phyloP scores from a whole-genome alignment of 2,113 vertebrate species.

The Macrotus californicus region DNA sequence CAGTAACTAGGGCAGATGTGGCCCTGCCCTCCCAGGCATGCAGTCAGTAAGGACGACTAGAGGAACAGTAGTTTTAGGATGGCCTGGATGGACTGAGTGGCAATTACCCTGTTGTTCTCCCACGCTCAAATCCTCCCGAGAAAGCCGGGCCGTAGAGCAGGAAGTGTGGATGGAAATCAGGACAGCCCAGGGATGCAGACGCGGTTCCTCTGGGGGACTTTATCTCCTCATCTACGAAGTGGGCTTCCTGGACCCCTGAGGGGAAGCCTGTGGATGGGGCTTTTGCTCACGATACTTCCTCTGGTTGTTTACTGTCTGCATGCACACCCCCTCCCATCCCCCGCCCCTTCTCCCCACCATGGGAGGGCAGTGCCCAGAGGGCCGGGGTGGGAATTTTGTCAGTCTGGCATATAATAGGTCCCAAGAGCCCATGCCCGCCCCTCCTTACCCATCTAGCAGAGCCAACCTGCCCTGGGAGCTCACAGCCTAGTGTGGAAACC shows the following conservation, averaged over 20 bases:
- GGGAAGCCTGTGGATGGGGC: not conserved
- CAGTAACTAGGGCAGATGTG: accelerated
- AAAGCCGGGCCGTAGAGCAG: not conserved
- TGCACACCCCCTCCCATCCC: not conserved
- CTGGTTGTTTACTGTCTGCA: not conserved
- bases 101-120: not conserved
- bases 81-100: accelerated
- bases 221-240: not conserved
- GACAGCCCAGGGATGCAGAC: not conserved
- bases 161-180: not conserved
- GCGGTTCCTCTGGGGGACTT: not conserved
- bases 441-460: not conserved
- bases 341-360: accelerated
- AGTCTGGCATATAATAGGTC: not conserved
- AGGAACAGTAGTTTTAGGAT: not conserved
- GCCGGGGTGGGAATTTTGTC: accelerated
- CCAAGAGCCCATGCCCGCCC: not conserved
- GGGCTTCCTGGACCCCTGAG: not conserved
- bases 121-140: not conserved
- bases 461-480: not conserved
- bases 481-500: not conserved
- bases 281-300: not conserved
- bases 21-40: accelerated
- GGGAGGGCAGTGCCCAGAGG: not conserved
- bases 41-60: not conserved